These are phyloP conservation scores for Trichopoda pennipes DNA, from an alignment of 2,888 invertebrate genomes.

Conservation along the genomic window DNA sequence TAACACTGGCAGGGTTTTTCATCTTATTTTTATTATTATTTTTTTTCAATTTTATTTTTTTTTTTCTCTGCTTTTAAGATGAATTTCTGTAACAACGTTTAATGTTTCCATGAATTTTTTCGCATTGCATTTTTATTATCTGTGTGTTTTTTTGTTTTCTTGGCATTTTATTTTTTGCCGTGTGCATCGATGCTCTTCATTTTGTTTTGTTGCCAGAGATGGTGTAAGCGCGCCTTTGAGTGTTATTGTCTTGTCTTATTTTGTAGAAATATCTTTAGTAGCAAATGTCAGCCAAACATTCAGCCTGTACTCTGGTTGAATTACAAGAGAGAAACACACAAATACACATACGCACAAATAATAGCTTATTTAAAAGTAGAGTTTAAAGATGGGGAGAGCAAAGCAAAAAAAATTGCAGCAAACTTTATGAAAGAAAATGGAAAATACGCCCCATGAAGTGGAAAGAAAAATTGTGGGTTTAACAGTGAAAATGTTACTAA, in stretches of 20 bases:
- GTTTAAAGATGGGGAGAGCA: background rate
- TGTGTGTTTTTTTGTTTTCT: background rate
- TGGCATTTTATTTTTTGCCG: background rate
- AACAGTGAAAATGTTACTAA: conserved; percentile 61
- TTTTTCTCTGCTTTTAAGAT: conserved; percentile 34
- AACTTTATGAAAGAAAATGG: background rate
- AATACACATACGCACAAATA: conserved; percentile 2
- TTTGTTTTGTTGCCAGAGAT: conserved; percentile 22
- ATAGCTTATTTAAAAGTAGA: background rate
- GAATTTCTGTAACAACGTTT: conserved; percentile 48
- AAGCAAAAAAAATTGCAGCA: background rate
- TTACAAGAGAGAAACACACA: conserved; percentile 37
- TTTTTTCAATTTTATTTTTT: conserved; percentile 1
- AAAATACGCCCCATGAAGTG: conserved; percentile 39
- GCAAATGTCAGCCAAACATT: conserved; percentile 53
- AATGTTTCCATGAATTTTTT: no score
- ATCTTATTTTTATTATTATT: background rate
- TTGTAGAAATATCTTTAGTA: conserved; percentile 12
- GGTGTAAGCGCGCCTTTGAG: background rate
- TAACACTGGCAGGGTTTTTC: conserved; percentile 54
- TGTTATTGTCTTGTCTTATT: conserved; percentile 41
- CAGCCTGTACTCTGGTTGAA: conserved; percentile 51
- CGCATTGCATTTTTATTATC: no score
- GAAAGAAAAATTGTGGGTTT: conserved; percentile 55
- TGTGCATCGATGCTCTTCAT: conserved; percentile 21